A percentile compares a stretch with the other conserved stretches of the same genome.
These are phyloP conservation scores for Hozukius guyotensis DNA, from an alignment of 2,797 vertebrate genomes.

Conservation along the genomic window DNA sequence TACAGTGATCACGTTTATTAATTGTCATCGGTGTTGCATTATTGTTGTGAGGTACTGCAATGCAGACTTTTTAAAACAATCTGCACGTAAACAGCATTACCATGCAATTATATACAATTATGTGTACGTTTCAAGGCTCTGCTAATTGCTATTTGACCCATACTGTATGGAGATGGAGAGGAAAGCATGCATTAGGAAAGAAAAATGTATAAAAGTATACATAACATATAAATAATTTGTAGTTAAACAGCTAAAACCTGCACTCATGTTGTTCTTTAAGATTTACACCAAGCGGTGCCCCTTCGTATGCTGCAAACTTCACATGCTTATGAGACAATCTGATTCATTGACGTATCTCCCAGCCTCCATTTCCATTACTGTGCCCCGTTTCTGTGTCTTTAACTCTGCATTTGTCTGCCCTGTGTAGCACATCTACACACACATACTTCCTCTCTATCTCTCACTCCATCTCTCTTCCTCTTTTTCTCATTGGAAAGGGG, in stretches of 20 bases:
- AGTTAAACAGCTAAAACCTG: neutral
- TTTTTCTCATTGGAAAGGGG: conserved; percentile 66
- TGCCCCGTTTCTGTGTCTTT: conserved; percentile 49
- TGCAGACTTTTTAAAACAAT: conserved; percentile 11
- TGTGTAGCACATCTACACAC: conserved; percentile 6
- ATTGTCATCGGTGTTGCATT: neutral
- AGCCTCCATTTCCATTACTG: conserved; percentile 51
- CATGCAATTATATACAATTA: conserved; percentile 1
- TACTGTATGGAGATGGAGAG: neutral
- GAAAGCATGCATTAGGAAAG: neutral
- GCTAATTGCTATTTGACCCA: conserved; percentile 20
- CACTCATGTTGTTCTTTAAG: neutral
- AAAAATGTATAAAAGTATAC: neutral
- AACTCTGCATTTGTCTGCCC: conserved; percentile 46
- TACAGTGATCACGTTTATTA: neutral
- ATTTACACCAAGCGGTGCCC: neutral
- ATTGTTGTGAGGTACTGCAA: neutral
- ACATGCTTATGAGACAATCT: conserved; percentile 34
- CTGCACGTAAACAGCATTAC: conserved; percentile 3
- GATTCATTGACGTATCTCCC: conserved; percentile 34
- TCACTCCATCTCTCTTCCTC: conserved; percentile 70
- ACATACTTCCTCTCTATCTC: conserved; percentile 54
- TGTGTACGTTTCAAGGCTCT: neutral
- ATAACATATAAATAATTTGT: neutral
- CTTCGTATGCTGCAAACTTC: neutral